Base-by-base conservation (phyloP, 2,888 invertebrate species). In the Penaeus monodon region DNA sequence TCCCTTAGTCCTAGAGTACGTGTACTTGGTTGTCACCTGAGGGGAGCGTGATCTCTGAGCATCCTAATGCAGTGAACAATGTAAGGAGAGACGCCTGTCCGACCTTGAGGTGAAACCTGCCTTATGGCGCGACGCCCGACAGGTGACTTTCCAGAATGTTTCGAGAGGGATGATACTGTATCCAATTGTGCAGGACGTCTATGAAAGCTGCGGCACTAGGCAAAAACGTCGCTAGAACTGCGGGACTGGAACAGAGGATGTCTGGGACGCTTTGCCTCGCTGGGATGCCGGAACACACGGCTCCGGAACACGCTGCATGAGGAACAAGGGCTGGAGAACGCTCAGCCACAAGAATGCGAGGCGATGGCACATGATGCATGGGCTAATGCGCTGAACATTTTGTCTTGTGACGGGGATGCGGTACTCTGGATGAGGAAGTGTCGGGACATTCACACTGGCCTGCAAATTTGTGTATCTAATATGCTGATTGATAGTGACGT, bases 171-270 rank as follows among this genome's bases (percentile, higher is more conserved):
- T 66, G 81, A 81, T 64, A 81, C 81, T 81, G 81, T 81, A 81
- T 81, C 81, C 81, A 81, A 81, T 81, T 81, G 81, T 68, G 81
- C 81, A 80, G 44, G 68, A 68, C 81, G 81, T 81, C 81, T 68
- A 81, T 81, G 81, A 81, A 81, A 81, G 81, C 81, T 68, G 81
- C 81, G 81, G 81, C 81, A 68, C 66, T 38, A 33, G 81, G 66
- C 44, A 81, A 81, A 79, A 81, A 66, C 68, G 38, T 44, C 44
- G 68, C 68, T 38, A 57, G 57, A 77, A 77, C 77, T 77, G 77
- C 77, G 63, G 77, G 77, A 29, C 77, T 77, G 77, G 77, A 77
- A 77, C 77, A 49, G 57, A 49, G 77, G 57, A 77, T 57, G 57
- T 57, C 57, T 57, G 57, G 57, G 57, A 57, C 57, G 57, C 57